Conservation (phyloP, 1,140 invertebrate species). For the Zophobas atratus region DNA sequence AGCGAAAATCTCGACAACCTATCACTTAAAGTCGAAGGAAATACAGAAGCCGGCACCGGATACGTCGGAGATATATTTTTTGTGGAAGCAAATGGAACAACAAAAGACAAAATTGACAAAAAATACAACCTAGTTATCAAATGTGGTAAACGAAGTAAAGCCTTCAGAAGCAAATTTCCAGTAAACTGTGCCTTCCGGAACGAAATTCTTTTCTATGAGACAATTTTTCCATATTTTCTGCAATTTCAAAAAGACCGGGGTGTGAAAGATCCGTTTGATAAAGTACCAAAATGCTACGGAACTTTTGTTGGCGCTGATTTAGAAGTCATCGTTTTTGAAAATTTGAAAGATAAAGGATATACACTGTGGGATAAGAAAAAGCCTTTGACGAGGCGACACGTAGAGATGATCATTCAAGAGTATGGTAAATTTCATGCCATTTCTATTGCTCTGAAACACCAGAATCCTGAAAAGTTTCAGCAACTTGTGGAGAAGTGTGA, state of each 20-base stretch:
- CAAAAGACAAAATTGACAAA: too few species aligned
- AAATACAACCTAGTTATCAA: constrained; percentile 50
- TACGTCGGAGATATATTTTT: too few species aligned
- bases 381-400: constrained; percentile 68
- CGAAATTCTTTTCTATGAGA: constrained; percentile 15
- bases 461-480: constrained; percentile 60
- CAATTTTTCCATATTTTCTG: constrained; percentile 55
- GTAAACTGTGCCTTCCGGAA: constrained; percentile 27
- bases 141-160: constrained; percentile 32
- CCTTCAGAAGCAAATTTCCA: constrained; percentile 63
- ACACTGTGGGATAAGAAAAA: constrained; percentile 68
- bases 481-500: constrained; percentile 43
- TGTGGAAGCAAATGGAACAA: too few species aligned
- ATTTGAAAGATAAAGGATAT: constrained; percentile 68
- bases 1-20: too few species aligned
- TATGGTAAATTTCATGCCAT: constrained; percentile 73
- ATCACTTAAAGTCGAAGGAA: too few species aligned
- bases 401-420: constrained; percentile 68
- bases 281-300: constrained; percentile 66
- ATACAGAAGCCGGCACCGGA: too few species aligned
- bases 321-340: constrained; percentile 72
- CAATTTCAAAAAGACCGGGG: constrained; percentile 52
- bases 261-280: constrained; percentile 55
- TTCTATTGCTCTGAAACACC: constrained; percentile 69
- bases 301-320: constrained; percentile 63